Conservation (phyloP, 1,140 invertebrate species). For the Littorina saxatilis region DNA sequence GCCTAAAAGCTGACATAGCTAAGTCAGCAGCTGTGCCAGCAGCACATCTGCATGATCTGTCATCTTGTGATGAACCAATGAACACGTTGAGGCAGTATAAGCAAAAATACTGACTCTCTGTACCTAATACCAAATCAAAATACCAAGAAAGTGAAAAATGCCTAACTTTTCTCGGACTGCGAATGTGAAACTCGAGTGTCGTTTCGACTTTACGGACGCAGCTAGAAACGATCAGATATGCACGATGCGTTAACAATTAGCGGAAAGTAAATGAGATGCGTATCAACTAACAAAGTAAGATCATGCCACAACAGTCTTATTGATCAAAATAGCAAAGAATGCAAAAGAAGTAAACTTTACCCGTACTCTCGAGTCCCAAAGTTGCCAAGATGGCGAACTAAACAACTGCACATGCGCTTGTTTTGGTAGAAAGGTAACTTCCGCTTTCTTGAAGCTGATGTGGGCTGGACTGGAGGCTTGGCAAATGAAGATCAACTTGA, state of each 20-base stretch:
- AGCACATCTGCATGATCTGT: not conserved
- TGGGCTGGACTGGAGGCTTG: not conserved
- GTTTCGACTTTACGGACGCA: constrained; percentile 7
- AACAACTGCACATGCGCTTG: constrained; percentile 58
- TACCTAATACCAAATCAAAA: not conserved
- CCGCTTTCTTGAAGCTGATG: constrained; percentile 34
- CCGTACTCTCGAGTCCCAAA: constrained; percentile 42
- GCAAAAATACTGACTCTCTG: not conserved
- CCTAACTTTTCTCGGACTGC: not conserved
- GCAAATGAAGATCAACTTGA: not conserved
- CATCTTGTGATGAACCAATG: not conserved
- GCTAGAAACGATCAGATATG: not conserved
- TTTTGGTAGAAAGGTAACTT: constrained; percentile 45
- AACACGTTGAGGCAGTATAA: no score
- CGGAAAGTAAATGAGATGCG: not conserved
- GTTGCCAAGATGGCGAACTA: constrained; percentile 57
- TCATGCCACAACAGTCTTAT: not conserved
- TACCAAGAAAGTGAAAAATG: no score
- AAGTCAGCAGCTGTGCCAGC: no score
- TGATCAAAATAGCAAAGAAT: not conserved
- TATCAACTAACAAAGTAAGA: not conserved
- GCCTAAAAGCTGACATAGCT: constrained; percentile 29
- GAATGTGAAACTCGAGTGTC: constrained; percentile 25
- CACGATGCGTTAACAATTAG: not conserved
- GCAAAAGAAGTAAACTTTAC: constrained; percentile 39